Evolutionary conservation across 2,888 invertebrate species (phyloP).

Genomic region (Tetramorium bicarinatum): DNA sequence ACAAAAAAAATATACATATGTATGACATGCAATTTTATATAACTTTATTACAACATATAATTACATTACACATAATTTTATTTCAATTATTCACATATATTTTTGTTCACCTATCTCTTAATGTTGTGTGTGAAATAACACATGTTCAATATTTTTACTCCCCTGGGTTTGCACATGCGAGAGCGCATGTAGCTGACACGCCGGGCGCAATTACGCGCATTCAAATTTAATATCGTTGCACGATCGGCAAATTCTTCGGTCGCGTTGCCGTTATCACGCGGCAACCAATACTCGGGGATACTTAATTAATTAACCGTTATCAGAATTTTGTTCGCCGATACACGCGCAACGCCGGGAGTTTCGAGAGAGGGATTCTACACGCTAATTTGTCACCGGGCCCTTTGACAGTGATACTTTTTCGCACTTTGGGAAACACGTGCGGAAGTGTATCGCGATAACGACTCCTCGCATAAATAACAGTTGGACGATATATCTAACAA

Average conservation of each 20-base stretch:
- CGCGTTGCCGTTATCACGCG: constrained; percentile 18
- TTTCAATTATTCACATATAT: not conserved
- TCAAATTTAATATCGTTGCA: constrained; percentile 47
- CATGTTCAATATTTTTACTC: not conserved
- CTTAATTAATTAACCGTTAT: constrained; percentile 56
- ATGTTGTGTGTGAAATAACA: not conserved
- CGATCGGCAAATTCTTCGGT: constrained; percentile 46
- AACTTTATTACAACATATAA: not conserved
- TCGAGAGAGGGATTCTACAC: not conserved
- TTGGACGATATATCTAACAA: constrained; percentile 30
- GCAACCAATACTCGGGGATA: constrained; percentile 33
- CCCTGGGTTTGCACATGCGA: not conserved
- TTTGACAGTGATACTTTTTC: constrained; percentile 50
- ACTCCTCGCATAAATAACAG: constrained; percentile 31
- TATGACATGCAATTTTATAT: not conserved
- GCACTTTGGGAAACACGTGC: constrained; percentile 22
- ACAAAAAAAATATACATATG: not conserved
- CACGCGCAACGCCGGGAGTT: not conserved
- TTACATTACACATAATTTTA: not conserved
- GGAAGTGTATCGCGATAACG: constrained; percentile 28
- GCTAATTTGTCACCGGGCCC: constrained; percentile 34
- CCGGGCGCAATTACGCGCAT: constrained; percentile 19
- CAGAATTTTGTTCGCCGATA: constrained; percentile 33
- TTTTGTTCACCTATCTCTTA: not conserved
- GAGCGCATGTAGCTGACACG: not conserved